Percentiles rank a stretch among this genome's conserved stretches.
Evolutionary conservation across 1,140 invertebrate species (phyloP).

Genomic region (Aphaenogaster floridana): DNA sequence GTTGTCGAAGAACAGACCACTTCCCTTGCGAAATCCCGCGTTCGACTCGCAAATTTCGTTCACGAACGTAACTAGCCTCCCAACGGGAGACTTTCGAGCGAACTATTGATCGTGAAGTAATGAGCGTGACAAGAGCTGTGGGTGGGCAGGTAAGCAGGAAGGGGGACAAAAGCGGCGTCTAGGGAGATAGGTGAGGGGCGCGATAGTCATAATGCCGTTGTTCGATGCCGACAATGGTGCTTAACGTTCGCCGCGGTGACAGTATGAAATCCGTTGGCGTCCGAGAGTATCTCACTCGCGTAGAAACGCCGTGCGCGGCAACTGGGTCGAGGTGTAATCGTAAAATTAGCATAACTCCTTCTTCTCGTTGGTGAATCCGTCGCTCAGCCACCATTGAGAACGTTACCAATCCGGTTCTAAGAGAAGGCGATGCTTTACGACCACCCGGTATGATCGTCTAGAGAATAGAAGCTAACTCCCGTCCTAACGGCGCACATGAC

Average conservation of each 20-base stretch:
- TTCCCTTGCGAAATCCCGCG: slow-evolving; percentile 16
- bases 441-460: slow-evolving; percentile 37
- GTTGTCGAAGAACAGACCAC: neutral
- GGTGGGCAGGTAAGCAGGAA: slow-evolving; percentile 3
- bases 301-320: slow-evolving; percentile 61
- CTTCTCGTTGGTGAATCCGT: slow-evolving; percentile 61
- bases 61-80: slow-evolving; percentile 14
- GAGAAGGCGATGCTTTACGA: slow-evolving; percentile 51
- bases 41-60: slow-evolving; percentile 28
- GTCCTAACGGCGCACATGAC: slow-evolving; percentile 14
- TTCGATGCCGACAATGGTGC: slow-evolving; percentile 50
- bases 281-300: slow-evolving; percentile 37
- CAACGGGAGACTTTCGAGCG: neutral
- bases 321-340: slow-evolving; percentile 74
- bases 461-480: slow-evolving; percentile 30
- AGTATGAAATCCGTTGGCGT: slow-evolving; percentile 58
- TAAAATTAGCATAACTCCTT: slow-evolving; percentile 77
- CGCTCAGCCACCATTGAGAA: slow-evolving; percentile 36
- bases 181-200: slow-evolving; percentile 17
- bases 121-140: slow-evolving; percentile 46
- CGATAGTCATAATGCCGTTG: slow-evolving; percentile 55
- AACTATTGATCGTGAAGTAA: slow-evolving; percentile 63
- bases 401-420: neutral
- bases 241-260: slow-evolving; percentile 45
- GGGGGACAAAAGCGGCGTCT: slow-evolving; percentile 28